Percentiles rank a stretch among this genome's conserved stretches.
Conservation (phyloP, 2,113 vertebrate genomes). For the Mystacornis crossleyi region DNA sequence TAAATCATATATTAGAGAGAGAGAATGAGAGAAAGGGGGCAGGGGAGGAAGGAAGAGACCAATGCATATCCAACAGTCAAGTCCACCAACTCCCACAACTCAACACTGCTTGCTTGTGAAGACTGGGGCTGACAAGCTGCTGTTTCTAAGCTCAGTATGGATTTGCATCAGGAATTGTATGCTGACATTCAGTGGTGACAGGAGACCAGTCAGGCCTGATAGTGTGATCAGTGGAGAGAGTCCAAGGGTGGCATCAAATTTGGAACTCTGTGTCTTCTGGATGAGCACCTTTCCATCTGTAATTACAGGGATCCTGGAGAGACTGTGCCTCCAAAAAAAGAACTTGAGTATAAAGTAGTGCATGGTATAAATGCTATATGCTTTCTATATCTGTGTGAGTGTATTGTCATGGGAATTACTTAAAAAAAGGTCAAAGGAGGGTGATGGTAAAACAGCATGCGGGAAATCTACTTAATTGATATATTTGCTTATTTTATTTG, state of each 20-base stretch:
- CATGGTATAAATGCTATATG: accelerated
- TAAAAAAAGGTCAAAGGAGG: background rate
- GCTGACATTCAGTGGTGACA: background rate
- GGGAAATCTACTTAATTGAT: background rate
- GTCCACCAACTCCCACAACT: background rate
- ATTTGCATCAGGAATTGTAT: accelerated
- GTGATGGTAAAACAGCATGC: background rate
- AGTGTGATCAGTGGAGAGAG: background rate
- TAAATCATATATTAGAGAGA: background rate
- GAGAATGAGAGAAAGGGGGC: background rate
- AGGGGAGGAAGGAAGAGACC: background rate
- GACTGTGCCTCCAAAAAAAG: background rate
- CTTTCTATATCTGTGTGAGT: background rate
- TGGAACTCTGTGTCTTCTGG: background rate
- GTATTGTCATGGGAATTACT: background rate
- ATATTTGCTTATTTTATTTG: background rate
- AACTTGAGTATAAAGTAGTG: background rate
- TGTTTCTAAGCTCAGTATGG: accelerated
- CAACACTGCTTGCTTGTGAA: background rate
- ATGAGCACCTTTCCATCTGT: background rate
- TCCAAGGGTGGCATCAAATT: background rate
- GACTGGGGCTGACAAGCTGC: background rate
- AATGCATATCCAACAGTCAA: background rate
- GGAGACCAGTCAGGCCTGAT: background rate
- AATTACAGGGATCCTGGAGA: background rate